phyloP scores from a whole-genome alignment of 2,797 vertebrate genomes.

The Heliangelus exortis region DNA sequence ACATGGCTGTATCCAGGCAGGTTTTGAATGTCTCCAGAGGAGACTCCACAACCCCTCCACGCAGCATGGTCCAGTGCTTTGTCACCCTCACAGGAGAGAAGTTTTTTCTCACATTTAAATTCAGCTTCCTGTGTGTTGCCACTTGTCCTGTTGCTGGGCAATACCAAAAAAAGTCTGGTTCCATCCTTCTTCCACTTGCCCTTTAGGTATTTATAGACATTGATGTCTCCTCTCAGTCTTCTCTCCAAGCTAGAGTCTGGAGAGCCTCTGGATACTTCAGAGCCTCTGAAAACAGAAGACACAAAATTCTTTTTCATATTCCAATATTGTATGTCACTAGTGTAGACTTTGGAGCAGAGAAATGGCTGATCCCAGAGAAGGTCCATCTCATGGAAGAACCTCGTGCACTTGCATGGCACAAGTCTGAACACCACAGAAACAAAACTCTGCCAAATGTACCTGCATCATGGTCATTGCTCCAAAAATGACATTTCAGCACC shows the following conservation, averaged over 20 bases:
- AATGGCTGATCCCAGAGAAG: neutral
- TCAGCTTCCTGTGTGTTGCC: too few relatives aligned
- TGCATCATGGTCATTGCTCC: neutral
- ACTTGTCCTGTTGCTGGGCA: too few relatives aligned
- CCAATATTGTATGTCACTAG: neutral
- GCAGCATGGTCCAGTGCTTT: too few relatives aligned
- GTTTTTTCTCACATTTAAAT: too few relatives aligned
- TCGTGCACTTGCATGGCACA: fast-evolving
- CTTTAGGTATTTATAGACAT: too few relatives aligned
- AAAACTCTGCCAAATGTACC: neutral
- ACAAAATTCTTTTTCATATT: neutral
- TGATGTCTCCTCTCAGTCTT: too few relatives aligned
- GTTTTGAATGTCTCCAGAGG: too few relatives aligned
- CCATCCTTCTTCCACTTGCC: too few relatives aligned
- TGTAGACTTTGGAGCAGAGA: neutral
- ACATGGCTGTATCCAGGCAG: too few relatives aligned
- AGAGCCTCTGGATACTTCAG: neutral
- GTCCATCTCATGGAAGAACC: neutral
- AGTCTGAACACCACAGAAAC: neutral
- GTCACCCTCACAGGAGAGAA: too few relatives aligned
- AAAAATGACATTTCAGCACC: neutral
- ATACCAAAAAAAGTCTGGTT: too few relatives aligned
- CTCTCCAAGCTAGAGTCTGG: neutral
- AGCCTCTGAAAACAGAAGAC: neutral
- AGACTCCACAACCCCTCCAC: too few relatives aligned